Evolutionary conservation across 2,113 vertebrate species (phyloP), one percentile per base, ranked within the genome.

Genomic region (Typhlomys cinereus): DNA sequence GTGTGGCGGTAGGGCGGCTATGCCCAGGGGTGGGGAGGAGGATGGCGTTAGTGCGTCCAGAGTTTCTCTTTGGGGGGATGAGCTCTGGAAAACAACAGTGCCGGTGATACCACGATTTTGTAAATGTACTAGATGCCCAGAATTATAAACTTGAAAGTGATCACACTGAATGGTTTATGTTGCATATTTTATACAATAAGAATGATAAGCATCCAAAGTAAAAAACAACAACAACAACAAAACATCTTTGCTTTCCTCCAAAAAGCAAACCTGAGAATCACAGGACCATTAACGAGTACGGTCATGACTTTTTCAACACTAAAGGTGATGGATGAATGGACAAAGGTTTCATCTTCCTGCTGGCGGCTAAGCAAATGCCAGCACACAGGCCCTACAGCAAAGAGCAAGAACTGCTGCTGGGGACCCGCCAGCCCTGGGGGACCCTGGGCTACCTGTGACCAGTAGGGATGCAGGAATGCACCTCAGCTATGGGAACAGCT

Each of bases 1-100:
- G 13, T 7, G 14, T 34, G 29, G 70, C 48, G 66, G 74, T 9
- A 59, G 64, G 18, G 1, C 0, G 9, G 29, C 4, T 20, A 41
- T 0, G 1, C 17, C 2, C 17, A 17, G 46, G 44, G 67, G 8
- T 15, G 10, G 36, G 59, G 21, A 31, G 6, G 3, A 29, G 29
- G 25, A 21, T 9, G 4, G 0, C 34, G 12, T 59, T 61, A 41
- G 1, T 0, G 2, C 41, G 64, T 1, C 17, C 41, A 4, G 12
- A 48, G 34, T 20, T 39, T 13, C 44, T 23, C 4, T 74, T 29
- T 2, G 5, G 23, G 48, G 31, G 0, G 11, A 15, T 36, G 44
- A 23, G 29, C 44, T 52, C 54, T 27, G 41, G 57, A 70, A 15
- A 29, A 2, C 44, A 10, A 62, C 11, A 4, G 64, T 0, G 4